These are phyloP conservation scores for Rhinolophus sinicus DNA, from an alignment of 2,113 vertebrate species.

Conservation along the genomic window DNA sequence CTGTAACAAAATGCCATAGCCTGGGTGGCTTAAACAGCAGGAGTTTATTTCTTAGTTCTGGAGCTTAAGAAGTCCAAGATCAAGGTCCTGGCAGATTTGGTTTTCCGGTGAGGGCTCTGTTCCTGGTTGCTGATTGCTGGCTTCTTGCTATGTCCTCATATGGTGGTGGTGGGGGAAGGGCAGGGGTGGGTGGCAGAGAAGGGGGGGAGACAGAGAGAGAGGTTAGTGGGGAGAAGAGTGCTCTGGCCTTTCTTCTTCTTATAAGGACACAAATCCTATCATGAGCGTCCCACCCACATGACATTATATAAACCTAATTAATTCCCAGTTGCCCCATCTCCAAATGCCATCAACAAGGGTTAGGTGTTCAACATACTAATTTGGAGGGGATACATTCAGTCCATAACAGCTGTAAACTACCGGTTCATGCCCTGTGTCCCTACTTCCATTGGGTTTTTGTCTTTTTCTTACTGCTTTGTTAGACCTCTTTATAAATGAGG, in stretches of 20 bases:
- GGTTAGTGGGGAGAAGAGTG: background rate
- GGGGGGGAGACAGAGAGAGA: background rate
- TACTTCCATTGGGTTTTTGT: background rate
- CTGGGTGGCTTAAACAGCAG: background rate
- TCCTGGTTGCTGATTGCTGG: background rate
- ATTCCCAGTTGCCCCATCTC: background rate
- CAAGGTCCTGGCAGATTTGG: background rate
- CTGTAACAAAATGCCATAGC: background rate
- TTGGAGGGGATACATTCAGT: background rate
- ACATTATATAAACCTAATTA: background rate
- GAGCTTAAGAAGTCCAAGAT: background rate
- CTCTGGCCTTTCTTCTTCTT: background rate
- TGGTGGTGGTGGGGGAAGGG: no score
- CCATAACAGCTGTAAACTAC: background rate
- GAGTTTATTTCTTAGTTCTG: background rate
- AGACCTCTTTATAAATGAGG: background rate
- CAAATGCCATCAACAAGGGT: background rate
- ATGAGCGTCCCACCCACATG: background rate
- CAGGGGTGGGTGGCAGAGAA: no score
- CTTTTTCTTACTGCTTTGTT: background rate
- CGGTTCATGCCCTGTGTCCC: background rate
- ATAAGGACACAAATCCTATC: background rate
- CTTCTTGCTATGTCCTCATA: background rate
- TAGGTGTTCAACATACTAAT: background rate
- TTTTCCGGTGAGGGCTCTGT: background rate